Base-by-base conservation (phyloP, 2,888 invertebrate species). In the Drosophila lacicola region DNA sequence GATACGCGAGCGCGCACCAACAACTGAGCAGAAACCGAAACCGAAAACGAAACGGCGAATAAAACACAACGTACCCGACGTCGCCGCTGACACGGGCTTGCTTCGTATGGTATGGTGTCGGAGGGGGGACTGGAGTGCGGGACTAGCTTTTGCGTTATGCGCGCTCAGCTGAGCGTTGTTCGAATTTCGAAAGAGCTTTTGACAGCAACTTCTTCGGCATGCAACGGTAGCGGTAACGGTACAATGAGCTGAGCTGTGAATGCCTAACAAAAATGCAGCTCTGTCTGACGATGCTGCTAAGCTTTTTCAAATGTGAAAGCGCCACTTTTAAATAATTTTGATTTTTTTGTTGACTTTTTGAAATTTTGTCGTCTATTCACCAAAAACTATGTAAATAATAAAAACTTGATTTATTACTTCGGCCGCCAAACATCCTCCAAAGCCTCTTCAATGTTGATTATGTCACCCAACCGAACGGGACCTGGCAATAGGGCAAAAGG, bases 1-100 rank as follows among this genome's bases (percentile, higher is more conserved):
- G 65, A 82, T 72, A 85, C 83, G 83, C 88, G 82, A 83, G 58
- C 74, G 87, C 74, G 72, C 61, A 62, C 60, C 89, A 81, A 69
- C 78, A 72, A 85, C 82, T 88, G 75, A 72, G 56, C 44, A 44
- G 39, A 54, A 44, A 39, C 45, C 19, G 55, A 50, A 49, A 8
- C 47, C 17, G n/a, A 73, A 49, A 49, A 60, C 41, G 45, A 46
- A 53, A 58, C 37, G 19, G 33, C n/a, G 36, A 54, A 56, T 44
- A 47, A 51, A 53, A 29, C 8, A 29, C 29, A 29, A 70, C 79
- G 55, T 51, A 57, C 44, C 62, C 65, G 64, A 71, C 77, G 57
- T 60, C 55, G 29, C 5, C 14, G n/a, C 8, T 39, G 29, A 29
- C 39, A 8, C 14, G 19, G 8, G 54, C 39, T 69, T 70, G 21